phyloP scores from a whole-genome alignment of 2,113 vertebrate species.

The Naja naja region DNA sequence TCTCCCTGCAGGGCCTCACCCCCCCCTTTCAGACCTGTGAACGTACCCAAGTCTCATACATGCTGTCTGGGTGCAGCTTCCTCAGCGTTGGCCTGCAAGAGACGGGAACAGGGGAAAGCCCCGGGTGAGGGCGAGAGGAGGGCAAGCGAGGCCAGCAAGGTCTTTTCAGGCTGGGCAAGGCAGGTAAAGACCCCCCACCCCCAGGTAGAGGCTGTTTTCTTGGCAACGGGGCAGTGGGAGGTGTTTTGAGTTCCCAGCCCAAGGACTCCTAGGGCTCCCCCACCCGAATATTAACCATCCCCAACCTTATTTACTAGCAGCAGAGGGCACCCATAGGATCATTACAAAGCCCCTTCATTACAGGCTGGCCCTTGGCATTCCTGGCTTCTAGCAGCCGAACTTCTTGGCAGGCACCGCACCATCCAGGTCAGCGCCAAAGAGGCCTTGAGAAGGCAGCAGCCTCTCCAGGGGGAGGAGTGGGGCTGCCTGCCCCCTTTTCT shows the following conservation, averaged over 20 bases:
- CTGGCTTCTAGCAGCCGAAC: not conserved
- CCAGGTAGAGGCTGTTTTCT: not conserved
- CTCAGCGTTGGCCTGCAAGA: constrained; percentile 82
- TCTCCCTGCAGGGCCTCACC: not conserved
- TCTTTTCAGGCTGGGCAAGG: not conserved
- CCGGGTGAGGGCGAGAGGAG: not conserved
- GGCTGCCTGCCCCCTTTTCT: no score
- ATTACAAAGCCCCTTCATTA: not conserved
- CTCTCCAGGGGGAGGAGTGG: no score
- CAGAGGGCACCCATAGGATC: no score
- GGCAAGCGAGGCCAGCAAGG: not conserved
- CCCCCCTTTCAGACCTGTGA: accelerated
- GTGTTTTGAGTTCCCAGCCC: not conserved
- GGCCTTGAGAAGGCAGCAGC: not conserved
- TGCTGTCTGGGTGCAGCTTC: constrained; percentile 87
- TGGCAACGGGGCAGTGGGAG: not conserved
- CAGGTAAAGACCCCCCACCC: not conserved
- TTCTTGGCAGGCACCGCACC: no score
- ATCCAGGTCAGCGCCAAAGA: not conserved
- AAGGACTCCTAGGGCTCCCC: not conserved
- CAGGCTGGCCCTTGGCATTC: not conserved
- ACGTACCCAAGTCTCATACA: constrained; percentile 93
- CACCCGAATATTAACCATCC: not conserved
- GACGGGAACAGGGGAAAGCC: not conserved
- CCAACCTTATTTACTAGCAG: not conserved